Base-by-base conservation (phyloP, 2,797 vertebrate species). In the Bufotes viridis region DNA sequence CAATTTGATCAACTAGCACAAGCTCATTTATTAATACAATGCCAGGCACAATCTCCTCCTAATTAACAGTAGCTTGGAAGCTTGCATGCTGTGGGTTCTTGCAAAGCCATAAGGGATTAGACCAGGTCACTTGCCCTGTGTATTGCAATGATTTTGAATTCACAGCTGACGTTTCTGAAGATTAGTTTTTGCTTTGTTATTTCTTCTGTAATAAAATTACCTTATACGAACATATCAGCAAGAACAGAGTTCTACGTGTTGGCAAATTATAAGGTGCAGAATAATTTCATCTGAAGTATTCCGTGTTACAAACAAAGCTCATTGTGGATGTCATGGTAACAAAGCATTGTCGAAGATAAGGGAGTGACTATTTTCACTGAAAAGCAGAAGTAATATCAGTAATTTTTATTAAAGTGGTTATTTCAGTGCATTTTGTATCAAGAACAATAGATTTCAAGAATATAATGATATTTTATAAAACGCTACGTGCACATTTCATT, bases 1-100 rank as follows among this genome's bases (percentile, higher is more conserved):
- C 83, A 88, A 85, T 90, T 91, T 91, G 91, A 92, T 91, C 89
- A 91, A 88, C 80, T 90, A 89, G 90, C 86, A 92, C 0, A 26
- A 82, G 91, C 24, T 65, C 87, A 92, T 92, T 88, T 88, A 92
- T 91, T 92, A 92, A 84, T 90, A 87, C 84, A 82, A 83, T 83
- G 80, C 70, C 72, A 82, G 88, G 79, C 84, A 87, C 85, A 76
- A 87, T 86, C 85, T 87, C 72, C 84, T 89, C 74, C 88, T 89
- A 89, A 89, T 89, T 89, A 89, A 87, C 88, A 58, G 81, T 18
- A 87, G 26, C 80, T 84, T 67, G 70, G 74, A 87, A 82, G 82
- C 85, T 79, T 67, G 81, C 70, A n/a, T 87, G 63, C 80, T 61
- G 17, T 83, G 72, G 80, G 74, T 78, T 86, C 53, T 51, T 49